Percentiles rank a stretch among this genome's conserved stretches.
phyloP scores from a whole-genome alignment of 2,113 vertebrate genomes.

The Mus musculus region DNA sequence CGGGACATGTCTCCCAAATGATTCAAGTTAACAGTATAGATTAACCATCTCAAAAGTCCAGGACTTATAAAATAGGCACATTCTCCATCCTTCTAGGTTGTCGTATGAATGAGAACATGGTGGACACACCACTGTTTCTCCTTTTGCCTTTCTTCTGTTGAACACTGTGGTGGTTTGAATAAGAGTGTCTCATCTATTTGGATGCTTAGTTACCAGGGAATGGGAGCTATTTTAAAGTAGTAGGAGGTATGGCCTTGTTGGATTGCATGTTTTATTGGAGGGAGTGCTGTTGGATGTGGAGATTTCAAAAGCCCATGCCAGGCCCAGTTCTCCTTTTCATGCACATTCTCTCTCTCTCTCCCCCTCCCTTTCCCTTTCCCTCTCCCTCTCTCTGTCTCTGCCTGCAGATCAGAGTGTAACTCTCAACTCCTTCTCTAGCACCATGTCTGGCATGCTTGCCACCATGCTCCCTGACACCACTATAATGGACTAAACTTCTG shows the following conservation, averaged over 20 bases:
- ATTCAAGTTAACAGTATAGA: not conserved
- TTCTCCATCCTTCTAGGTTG: not conserved
- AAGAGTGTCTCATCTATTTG: not conserved
- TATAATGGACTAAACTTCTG: no score
- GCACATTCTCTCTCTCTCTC: no score
- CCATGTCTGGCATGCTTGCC: not conserved
- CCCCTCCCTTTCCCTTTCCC: no score
- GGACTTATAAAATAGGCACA: fast-evolving
- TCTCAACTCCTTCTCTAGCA: not conserved
- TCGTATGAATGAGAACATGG: not conserved
- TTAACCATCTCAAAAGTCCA: not conserved
- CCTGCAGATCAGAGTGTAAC: not conserved
- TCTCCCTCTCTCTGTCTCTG: not conserved
- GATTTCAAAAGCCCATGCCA: not conserved
- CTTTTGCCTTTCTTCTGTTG: not conserved
- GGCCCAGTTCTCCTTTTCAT: not conserved
- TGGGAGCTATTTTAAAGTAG: not conserved
- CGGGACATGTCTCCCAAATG: not conserved
- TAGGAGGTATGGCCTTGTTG: not conserved
- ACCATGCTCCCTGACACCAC: not conserved
- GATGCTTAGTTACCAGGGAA: not conserved
- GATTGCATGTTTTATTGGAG: not conserved
- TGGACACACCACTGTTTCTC: fast-evolving
- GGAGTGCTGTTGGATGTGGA: not conserved
- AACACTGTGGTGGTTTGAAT: not conserved